These are phyloP conservation scores for Bombyx mori DNA, from an alignment of 1,140 invertebrate species.

Conservation along the genomic window ASM3026992v2 NC_085133.1:9890001-9890500, in stretches of 20 bases:
- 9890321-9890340: too few relatives aligned
- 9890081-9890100: constrained; percentile 10
- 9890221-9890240: constrained; percentile 18
- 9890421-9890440: too few relatives aligned
- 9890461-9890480: too few relatives aligned
- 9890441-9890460: too few relatives aligned
- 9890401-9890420: too few relatives aligned
- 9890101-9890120: constrained; percentile 21
- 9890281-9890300: constrained; percentile 12
- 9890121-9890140: constrained; percentile 30
- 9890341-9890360: too few relatives aligned
- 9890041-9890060: constrained; percentile 28
- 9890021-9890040: constrained; percentile 13
- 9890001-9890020: constrained; percentile 1
- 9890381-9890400: too few relatives aligned
- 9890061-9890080: constrained; percentile 3
- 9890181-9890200: too few relatives aligned
- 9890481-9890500: too few relatives aligned
- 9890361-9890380: too few relatives aligned
- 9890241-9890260: neutral
- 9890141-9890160: constrained; percentile 4
- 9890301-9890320: neutral
- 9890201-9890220: constrained; percentile 14
- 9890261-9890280: constrained; percentile 21
- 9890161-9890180: too few relatives aligned